phyloP scores from a whole-genome alignment of 2,888 invertebrate genomes.

The Ariolimax columbianus region DNA sequence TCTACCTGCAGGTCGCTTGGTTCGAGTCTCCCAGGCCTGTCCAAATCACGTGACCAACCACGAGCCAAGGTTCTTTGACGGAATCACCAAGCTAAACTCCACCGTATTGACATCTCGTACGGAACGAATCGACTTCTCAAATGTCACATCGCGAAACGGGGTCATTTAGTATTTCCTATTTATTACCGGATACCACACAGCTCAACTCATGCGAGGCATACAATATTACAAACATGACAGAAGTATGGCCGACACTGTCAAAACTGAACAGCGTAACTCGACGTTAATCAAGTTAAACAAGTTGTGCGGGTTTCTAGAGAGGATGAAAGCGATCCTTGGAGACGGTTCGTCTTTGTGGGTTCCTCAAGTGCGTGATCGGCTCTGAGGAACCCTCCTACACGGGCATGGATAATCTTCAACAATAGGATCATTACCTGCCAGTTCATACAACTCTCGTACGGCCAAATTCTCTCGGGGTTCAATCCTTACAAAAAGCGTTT shows the following conservation, averaged over 20 bases:
- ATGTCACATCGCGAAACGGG: constrained; percentile 34
- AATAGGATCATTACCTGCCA: constrained; percentile 40
- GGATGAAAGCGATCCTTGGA: neutral
- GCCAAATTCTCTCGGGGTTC: constrained; percentile 21
- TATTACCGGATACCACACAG: constrained; percentile 13
- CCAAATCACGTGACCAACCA: constrained; percentile 18
- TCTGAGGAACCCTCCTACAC: constrained; percentile 33
- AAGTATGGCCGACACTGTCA: neutral
- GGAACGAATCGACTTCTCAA: constrained; percentile 37
- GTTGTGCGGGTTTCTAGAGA: neutral
- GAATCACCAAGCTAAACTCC: neutral
- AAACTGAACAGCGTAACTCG: neutral
- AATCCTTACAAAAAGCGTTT: constrained; percentile 33
- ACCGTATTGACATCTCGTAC: constrained; percentile 23
- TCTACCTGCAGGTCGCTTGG: constrained; percentile 24
- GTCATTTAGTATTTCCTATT: constrained; percentile 34
- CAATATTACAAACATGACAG: constrained; percentile 16
- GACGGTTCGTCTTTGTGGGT: constrained; percentile 16
- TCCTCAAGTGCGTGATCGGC: constrained; percentile 39
- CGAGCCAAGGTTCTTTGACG: constrained; percentile 24
- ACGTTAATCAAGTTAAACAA: neutral
- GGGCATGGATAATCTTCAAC: constrained; percentile 35
- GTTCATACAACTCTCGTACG: constrained; percentile 32
- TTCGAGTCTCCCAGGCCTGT: neutral
- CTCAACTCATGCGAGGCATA: constrained; percentile 27